Conservation (phyloP, 1,140 invertebrate genomes). For the Pteromalus puparum region DNA sequence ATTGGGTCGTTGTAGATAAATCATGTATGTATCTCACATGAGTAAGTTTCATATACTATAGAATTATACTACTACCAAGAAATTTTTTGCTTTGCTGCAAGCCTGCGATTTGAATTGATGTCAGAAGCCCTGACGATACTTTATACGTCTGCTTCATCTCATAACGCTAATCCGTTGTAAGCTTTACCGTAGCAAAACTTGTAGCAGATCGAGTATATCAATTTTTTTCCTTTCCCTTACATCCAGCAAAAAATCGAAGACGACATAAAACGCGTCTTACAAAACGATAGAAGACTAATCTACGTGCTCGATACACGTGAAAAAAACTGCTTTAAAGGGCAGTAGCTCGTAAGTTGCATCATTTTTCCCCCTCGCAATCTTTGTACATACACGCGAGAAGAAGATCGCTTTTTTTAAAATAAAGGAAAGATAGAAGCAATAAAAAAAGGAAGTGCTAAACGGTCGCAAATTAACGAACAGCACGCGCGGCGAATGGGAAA, state of each 20-base stretch:
- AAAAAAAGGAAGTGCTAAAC: slow-evolving; percentile 19
- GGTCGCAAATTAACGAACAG: slow-evolving; percentile 20
- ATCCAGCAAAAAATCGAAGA: background rate
- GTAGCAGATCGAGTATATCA: background rate
- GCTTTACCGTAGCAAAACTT: background rate
- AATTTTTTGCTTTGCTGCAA: background rate
- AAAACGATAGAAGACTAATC: too few species aligned
- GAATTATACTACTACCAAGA: background rate
- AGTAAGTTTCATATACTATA: background rate
- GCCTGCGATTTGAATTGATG: background rate
- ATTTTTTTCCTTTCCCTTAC: background rate
- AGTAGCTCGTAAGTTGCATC: too few species aligned
- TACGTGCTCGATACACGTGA: background rate
- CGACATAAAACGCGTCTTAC: background rate
- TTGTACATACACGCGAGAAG: background rate
- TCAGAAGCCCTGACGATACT: background rate
- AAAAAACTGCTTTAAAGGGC: background rate
- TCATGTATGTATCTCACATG: background rate
- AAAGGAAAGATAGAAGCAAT: slow-evolving; percentile 1
- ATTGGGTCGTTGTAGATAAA: slow-evolving; percentile 1
- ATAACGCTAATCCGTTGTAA: background rate
- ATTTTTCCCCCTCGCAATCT: background rate
- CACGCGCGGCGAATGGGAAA: slow-evolving; percentile 24
- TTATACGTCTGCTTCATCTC: background rate
- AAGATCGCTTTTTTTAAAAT: background rate